Base-by-base conservation (phyloP, 1,140 invertebrate species). In the Copidosoma floridanum region DNA sequence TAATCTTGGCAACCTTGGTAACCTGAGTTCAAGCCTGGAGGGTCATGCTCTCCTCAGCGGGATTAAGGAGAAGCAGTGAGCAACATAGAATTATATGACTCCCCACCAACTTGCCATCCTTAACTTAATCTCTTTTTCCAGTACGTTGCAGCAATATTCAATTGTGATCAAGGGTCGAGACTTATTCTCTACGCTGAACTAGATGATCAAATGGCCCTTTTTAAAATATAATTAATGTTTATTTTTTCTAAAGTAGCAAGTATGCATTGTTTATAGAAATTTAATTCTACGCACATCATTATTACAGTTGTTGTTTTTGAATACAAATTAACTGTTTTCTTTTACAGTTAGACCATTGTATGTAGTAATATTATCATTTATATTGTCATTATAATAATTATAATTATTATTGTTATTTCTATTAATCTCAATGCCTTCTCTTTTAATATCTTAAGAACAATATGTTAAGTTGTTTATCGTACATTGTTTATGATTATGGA, bases 21-120 rank as follows among this genome's bases (percentile, higher is more conserved):
- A 76, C 60, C 65, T 78, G 12, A 71, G 74, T 66, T 73, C 77
- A 32, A 71, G 72, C 48, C 79, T 79, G 76, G 78, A 80, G 54
- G 71, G 75, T 37, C 77, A 79, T 44, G 68, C 76, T 51, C 64
- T 80, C 3, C 61, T 80, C 11, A 72, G 71, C 46, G 77, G 77
- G 24, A 73, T 80, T 52, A 80, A 80, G 65, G 78, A 80, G 32
- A 61, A 61, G 26, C 52, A 55, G 38, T 61, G 56, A 14, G 35
- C n/a, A 21, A 37, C 32, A 8, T 32, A 32, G 6, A 32, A 6
- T 32, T 32, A 32, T 32, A 32, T 12, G 12, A 8, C 6, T 12
- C 29, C 12, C 6, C 29, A 12, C 29, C 6, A 8, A 32, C 29
- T 12, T 32, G 29, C 29, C 29, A 24, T 16, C 6, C 8, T 18